Evolutionary conservation across 92 coral and sea anemone genomes (phyloP).

Genomic region (Muricea muricata): DNA sequence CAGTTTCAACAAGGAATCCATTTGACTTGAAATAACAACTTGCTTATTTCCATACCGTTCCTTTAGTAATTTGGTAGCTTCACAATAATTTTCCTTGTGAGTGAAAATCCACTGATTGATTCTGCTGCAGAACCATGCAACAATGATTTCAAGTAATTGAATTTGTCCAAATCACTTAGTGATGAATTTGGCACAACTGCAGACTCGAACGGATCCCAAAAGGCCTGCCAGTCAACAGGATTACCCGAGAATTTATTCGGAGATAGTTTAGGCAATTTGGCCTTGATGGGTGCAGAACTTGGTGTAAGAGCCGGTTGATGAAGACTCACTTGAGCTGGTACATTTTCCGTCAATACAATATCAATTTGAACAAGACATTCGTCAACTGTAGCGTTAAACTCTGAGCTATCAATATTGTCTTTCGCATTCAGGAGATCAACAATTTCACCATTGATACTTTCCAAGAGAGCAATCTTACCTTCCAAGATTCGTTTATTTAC

Average conservation of each 20-base stretch:
- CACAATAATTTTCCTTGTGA: conserved; percentile 34
- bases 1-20: too few relatives aligned
- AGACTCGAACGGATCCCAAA: conserved; percentile 46
- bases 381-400: conserved; percentile 42
- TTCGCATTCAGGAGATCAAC: conserved; percentile 27
- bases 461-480: conserved; percentile 20
- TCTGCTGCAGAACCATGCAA: conserved; percentile 37
- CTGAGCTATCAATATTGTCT: conserved; percentile 40
- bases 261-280: too few relatives aligned
- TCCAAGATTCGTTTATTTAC: not conserved
- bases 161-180: conserved; percentile 15
- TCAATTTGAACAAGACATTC: conserved; percentile 34
- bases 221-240: too few relatives aligned
- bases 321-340: not conserved
- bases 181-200: conserved; percentile 16
- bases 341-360: not conserved
- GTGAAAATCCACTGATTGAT: conserved; percentile 46
- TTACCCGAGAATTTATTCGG: too few relatives aligned
- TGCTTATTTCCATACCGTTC: too few relatives aligned
- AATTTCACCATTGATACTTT: conserved; percentile 15
- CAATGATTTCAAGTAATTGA: conserved; percentile 21
- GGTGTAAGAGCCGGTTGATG: too few relatives aligned
- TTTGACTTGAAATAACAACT: conserved; percentile 12
- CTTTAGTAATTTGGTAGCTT: conserved; percentile 29
- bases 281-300: too few relatives aligned